A percentile compares a stretch with the other conserved stretches of the same genome.
Evolutionary conservation across 2,888 invertebrate genomes (phyloP).

Genomic region (Pecten maximus): DNA sequence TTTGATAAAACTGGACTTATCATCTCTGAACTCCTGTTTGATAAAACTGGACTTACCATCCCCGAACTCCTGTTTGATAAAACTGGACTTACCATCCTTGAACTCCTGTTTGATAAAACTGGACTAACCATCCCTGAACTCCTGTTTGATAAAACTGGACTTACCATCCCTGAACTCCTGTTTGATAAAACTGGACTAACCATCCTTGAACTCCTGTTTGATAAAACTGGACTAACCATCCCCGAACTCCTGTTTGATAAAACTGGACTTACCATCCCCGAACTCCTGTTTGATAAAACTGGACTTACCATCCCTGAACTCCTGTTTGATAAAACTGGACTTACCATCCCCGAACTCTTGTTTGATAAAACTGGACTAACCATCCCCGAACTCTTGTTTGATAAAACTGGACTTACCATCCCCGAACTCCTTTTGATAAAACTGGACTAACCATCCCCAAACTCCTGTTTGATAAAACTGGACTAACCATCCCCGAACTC

Average conservation of each 20-base stretch:
- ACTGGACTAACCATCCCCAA: conserved; percentile 83
- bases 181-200: too few species aligned
- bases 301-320: conserved; percentile 85
- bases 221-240: conserved; percentile 76
- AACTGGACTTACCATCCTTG: conserved; percentile 79
- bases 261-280: too few species aligned
- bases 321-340: too few species aligned
- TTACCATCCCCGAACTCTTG: not conserved
- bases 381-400: conserved; percentile 86
- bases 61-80: not conserved
- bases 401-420: too few species aligned
- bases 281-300: not conserved
- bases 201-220: not conserved
- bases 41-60: too few species aligned
- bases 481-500: not conserved
- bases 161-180: conserved; percentile 86
- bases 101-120: conserved; percentile 88
- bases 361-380: conserved; percentile 63
- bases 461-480: conserved; percentile 87
- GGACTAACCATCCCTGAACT: not conserved
- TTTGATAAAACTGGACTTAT: conserved; percentile 63
- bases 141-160: not conserved
- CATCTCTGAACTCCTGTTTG: conserved; percentile 86
- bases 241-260: conserved; percentile 87
- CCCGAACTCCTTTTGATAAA: not conserved